Evolutionary conservation across 2,888 invertebrate genomes (phyloP), one percentile per base, ranked within the genome.

Genomic region (Hymenopus coronatus): DNA sequence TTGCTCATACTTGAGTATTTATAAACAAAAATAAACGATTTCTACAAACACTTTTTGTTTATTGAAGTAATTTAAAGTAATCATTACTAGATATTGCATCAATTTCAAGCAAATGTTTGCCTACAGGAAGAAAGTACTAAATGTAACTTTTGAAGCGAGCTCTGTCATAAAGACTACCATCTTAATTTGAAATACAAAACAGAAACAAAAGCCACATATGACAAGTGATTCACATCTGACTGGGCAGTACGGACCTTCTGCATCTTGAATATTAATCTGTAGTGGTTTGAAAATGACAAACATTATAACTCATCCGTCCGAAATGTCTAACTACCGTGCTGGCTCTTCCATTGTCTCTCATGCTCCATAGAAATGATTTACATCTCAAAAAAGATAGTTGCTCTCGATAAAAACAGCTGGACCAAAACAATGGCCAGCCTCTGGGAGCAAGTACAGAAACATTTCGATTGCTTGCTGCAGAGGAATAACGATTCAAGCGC

Each of bases 231-330:
- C 54, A 70, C 54, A 70, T 70, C 20, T 70, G 54, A 70, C 54
- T 70, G 54, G 54, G 54, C 86, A 86, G 54, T 25, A 70, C 86
- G 28, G 86, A 46, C 81, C 70, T 81, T 86, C 81, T 81, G n/a
- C 86, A 86, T 86, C 86, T 86, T 81, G 28, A 86, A 89, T 87
- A 89, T 89, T 89, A 87, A 89, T 89, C 89, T 87, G 83, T 82
- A 40, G 70, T 83, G 28, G 82, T 89, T 87, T 83, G 87, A 87
- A 86, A 87, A 86, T 89, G 89, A 89, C 87, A 83, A 84, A 84
- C 87, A 86, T 87, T 87, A 86, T 89, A 89, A 87, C 82, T 89
- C 87, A 89, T 89, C 89, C 87, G 86, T 83, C 84, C 86, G 46
- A 70, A 87, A 89, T 87, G 87, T 87, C 82, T 87, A 87, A 87